Evolutionary conservation across 1,140 invertebrate species (phyloP), one percentile per base, ranked within the genome.

Genomic region (Pseudomyrmex pallidus): DNA sequence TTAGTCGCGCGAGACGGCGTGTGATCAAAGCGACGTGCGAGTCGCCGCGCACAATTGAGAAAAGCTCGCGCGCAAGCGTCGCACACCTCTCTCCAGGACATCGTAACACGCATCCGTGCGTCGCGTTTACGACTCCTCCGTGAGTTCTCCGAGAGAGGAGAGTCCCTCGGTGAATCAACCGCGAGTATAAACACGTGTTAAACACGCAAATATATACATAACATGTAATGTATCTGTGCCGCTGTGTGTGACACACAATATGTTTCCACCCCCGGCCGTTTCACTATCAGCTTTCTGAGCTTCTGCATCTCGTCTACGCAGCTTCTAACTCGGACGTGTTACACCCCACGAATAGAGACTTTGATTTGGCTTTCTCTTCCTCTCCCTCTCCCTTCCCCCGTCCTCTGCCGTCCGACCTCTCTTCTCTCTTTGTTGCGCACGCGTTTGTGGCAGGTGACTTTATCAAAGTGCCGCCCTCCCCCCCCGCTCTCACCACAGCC

Each of bases 221-320:
- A 35, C 35, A 63, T 82, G 61, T 82, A 74, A 35, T 74, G 61
- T 82, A 74, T 63, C 48, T 64, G 73, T 66, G 72, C 48, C 66
- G 25, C 64, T 66, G 66, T 13, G 59, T 35, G 35, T 35, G 35
- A 35, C 35, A 35, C 35, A 44, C 68, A 20, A 59, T 76, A 74
- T 54, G 10, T 76, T 64, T 85, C 68, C 35, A 35, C 59, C 50
- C 59, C 67, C 80, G 78, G 54, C 62, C 9, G 80, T 44, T 56
- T 68, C 68, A 90, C 85, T 90, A 88, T 84, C 87, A 92, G 92
- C 92, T 93, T 35, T 93, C 77, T 67, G 87, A 91, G 92, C 92
- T 93, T 93, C 74, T 92, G 92, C 92, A 93, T 92, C 87, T 91
- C 89, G 90, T 92, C 84, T 85, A 85, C 64, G 90, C 91, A 91